Conservation (phyloP, 2,797 vertebrate species). For the Premnoplex brunnescens region DNA sequence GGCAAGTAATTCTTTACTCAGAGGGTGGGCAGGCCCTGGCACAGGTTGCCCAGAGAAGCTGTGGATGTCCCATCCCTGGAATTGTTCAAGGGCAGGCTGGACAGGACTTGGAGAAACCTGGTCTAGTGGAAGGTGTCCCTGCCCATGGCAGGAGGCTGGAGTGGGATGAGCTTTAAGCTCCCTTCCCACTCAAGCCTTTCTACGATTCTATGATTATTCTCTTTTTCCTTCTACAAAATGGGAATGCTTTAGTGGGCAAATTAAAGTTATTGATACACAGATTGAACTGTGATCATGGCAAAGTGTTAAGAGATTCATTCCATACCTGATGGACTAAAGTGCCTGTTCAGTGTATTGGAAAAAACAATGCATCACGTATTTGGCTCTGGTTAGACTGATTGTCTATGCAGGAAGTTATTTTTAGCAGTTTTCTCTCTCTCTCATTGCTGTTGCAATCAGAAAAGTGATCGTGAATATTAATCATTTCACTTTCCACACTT, state of each 20-base stretch:
- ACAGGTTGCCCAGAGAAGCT: background rate
- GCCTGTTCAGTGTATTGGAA: background rate
- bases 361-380: background rate
- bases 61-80: background rate
- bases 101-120: background rate
- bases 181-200: background rate
- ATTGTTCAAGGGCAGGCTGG: background rate
- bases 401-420: background rate
- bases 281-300: background rate
- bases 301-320: background rate
- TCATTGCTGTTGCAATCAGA: background rate
- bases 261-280: background rate
- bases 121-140: fast-evolving
- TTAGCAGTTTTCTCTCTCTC: background rate
- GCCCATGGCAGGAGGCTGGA: background rate
- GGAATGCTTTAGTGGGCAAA: background rate
- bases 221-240: background rate
- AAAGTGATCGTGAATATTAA: background rate
- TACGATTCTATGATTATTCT: background rate
- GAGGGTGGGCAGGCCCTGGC: background rate
- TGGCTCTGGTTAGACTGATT: background rate
- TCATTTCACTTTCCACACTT: background rate
- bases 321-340: background rate
- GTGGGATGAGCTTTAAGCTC: background rate
- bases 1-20: background rate